Conservation (phyloP, 2,888 invertebrate species). For the Eremobia ochroleuca region DNA sequence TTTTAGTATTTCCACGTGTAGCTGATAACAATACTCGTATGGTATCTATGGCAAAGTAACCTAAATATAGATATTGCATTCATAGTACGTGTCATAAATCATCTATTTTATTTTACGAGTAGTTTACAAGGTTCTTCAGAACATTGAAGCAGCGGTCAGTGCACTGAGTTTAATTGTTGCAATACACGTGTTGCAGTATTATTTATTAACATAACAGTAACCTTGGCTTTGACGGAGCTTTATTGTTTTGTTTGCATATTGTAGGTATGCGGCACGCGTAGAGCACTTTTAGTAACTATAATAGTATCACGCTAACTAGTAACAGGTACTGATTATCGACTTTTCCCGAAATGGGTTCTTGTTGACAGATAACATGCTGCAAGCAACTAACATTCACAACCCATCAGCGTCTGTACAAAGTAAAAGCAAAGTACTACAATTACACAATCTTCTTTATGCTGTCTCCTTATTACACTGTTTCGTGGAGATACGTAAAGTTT, state of each 20-base stretch:
- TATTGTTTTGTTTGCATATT: background rate
- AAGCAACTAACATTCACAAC: background rate
- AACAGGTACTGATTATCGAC: background rate
- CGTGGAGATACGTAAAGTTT: conserved; percentile 20
- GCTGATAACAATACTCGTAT: no score
- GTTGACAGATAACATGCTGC: no score
- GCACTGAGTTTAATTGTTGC: conserved; percentile 20
- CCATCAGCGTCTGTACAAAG: conserved; percentile 18
- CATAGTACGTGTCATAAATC: background rate
- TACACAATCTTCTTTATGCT: conserved; percentile 13
- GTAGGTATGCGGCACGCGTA: background rate
- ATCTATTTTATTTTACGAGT: conserved; percentile 11
- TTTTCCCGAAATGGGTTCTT: background rate
- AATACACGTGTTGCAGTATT: conserved; percentile 7
- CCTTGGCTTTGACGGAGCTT: background rate
- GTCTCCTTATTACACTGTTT: conserved; percentile 18
- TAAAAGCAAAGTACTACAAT: conserved; percentile 26
- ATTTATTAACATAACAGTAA: background rate
- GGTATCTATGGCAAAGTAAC: background rate
- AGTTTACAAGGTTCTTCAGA: conserved; percentile 14
- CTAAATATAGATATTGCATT: background rate
- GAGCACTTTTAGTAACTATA: background rate
- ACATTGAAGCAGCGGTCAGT: conserved; percentile 5
- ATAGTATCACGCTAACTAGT: no score
- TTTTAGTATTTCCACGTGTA: background rate